Evolutionary conservation across 2,797 vertebrate species (phyloP), one percentile per base, ranked within the genome.

Genomic region (Leptodactylus fallax): DNA sequence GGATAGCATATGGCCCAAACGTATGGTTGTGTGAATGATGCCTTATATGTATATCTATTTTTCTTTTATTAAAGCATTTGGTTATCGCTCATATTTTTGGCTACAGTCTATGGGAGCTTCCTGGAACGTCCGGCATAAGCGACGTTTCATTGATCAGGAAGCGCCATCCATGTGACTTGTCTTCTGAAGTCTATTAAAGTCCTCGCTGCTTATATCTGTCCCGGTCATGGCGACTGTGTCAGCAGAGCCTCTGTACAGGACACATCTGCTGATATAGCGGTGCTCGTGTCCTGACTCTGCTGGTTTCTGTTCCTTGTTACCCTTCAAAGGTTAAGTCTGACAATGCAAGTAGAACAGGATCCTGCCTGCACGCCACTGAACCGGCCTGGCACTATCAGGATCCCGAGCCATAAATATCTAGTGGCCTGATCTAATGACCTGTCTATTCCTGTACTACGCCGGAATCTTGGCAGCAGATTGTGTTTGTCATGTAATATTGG

Each of bases 261-360:
- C 27, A 3, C 51, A 7, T 83, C 53, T n/a, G 69, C 82, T 76
- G 82, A 84, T 21, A 19, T n/a, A 13, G 5, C 23, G 23, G 6
- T 36, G 13, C 13, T 14, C 65, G 0, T 5, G 69, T 49, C 82
- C 82, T 76, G 82, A 83, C 67, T 6, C 27, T 8, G 81, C 82
- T 60, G 65, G 19, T 84, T 84, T 84, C 82, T 84, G 53, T 84
- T 84, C 82, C 71, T 67, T 49, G 69, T 84, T 21, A 76, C 67
- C 67, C 53, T 36, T 58, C 27, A 23, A 27, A 72, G 81, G 49
- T 83, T 23, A 82, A 19, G 11, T 21, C 21, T 58, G 71, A 65
- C 36, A 14, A 61, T 2, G 56, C 14, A 23, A 14, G 56, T 58
- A 56, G 14, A 21, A n/a, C 51, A 36, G n/a, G 49, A 74, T 74